Conservation (phyloP, 1,140 invertebrate species). For the Pseudachorutes palmiensis region DNA sequence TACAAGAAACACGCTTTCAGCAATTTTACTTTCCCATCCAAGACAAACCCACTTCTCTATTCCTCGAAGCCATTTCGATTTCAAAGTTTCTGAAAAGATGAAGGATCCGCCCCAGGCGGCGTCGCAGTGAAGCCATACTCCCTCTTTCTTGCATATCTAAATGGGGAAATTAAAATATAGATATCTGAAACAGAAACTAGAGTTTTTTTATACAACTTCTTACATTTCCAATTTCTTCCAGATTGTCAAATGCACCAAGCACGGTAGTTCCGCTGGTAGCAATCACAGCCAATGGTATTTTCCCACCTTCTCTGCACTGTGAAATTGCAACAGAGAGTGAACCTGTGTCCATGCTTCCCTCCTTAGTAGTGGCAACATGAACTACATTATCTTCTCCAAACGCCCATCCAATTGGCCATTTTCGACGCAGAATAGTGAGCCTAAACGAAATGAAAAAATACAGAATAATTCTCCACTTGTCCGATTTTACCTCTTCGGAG, state of each 20-base stretch:
- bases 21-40: no score
- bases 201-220: background rate
- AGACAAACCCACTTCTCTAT: no score
- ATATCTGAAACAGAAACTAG: no score
- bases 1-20: constrained; percentile 38
- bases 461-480: constrained; percentile 1
- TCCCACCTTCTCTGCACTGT: constrained; percentile 44
- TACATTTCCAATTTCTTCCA: constrained; percentile 60
- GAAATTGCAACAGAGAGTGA: constrained; percentile 52
- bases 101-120: constrained; percentile 52
- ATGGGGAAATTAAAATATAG: constrained; percentile 16
- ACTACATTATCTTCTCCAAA: constrained; percentile 67
- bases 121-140: constrained; percentile 54
- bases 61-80: constrained; percentile 39
- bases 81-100: constrained; percentile 47
- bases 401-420: constrained; percentile 66
- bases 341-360: constrained; percentile 55
- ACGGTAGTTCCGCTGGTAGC: constrained; percentile 68
- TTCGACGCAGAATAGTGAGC: constrained; percentile 82
- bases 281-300: constrained; percentile 59
- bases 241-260: constrained; percentile 74
- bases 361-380: constrained; percentile 57
- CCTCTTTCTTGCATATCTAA: constrained; percentile 45
- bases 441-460: constrained; percentile 40
- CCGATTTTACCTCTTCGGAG: constrained; percentile 57